These are phyloP conservation scores for Dermatophagoides farinae DNA, from an alignment of 1,140 invertebrate genomes.

Conservation along the genomic window DNA sequence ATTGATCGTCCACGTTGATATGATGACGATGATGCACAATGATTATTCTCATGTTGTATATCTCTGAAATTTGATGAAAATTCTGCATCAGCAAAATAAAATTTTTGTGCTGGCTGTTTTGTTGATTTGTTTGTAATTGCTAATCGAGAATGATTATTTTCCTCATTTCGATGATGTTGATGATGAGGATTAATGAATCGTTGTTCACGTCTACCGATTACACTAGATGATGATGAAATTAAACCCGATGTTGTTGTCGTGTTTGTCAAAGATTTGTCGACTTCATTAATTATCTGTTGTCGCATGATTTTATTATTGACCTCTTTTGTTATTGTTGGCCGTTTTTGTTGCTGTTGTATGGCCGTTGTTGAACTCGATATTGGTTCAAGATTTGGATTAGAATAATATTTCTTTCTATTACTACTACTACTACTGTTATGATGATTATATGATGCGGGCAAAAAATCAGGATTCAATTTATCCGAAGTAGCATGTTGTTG, in stretches of 20 bases:
- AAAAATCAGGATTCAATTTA: no score
- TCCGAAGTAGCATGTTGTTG: no score
- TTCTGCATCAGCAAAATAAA: conserved; percentile 4
- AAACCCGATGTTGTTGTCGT: no score
- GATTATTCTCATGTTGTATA: background rate
- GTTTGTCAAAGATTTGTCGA: no score
- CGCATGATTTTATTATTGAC: no score
- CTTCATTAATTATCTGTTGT: background rate
- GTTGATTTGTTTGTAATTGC: background rate
- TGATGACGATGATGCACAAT: background rate
- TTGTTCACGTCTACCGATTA: conserved; percentile 7
- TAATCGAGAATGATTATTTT: background rate
- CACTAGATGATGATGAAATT: background rate
- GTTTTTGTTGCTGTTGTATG: no score
- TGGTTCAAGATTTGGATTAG: no score
- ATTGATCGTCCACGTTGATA: background rate
- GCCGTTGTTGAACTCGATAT: no score
- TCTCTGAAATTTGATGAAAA: background rate
- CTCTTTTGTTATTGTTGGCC: no score
- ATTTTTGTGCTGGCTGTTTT: background rate
- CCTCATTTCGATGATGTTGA: background rate
- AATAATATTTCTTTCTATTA: no score
- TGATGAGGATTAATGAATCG: background rate
- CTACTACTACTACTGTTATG: no score
- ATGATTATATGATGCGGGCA: no score